Evolutionary conservation across 2,113 vertebrate genomes (phyloP).

Genomic region (Larimichthys crocea): DNA sequence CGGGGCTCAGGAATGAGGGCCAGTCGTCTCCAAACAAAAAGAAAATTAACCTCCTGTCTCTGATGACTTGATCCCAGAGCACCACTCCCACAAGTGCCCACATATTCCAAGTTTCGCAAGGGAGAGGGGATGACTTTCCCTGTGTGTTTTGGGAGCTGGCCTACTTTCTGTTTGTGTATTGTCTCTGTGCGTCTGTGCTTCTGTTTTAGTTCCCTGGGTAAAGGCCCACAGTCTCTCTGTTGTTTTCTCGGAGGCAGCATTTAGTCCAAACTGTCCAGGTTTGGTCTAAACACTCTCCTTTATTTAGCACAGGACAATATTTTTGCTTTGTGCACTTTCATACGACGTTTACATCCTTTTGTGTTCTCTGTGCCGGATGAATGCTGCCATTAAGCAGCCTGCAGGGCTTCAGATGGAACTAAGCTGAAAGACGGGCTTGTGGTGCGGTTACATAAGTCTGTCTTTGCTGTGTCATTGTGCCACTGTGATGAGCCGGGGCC

Average conservation of each 20-base stretch:
- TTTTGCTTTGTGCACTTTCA: conserved; percentile 24
- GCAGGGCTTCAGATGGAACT: conserved; percentile 41
- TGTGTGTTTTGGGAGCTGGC: conserved; percentile 60
- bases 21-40: conserved; percentile 1
- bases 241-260: conserved; percentile 27
- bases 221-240: conserved; percentile 17
- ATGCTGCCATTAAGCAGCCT: conserved; percentile 60
- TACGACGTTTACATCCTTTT: conserved; percentile 28
- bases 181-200: conserved; percentile 36
- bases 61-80: not conserved
- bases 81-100: not conserved
- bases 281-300: not conserved
- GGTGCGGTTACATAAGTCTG: conserved; percentile 71
- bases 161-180: conserved; percentile 70
- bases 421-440: conserved; percentile 66
- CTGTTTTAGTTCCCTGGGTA: conserved; percentile 39
- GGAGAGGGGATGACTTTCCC: conserved; percentile 37
- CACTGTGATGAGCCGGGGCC: conserved; percentile 37
- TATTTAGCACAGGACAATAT: conserved; percentile 23
- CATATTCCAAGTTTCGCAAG: not conserved
- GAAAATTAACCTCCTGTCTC: conserved; percentile 14
- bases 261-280: conserved; percentile 3
- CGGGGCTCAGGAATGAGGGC: not conserved
- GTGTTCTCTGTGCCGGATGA: conserved; percentile 50
- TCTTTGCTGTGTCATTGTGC: conserved; percentile 67